Evolutionary conservation across 2,888 invertebrate species (phyloP).

Genomic region (Pyrgus malvae): DNA sequence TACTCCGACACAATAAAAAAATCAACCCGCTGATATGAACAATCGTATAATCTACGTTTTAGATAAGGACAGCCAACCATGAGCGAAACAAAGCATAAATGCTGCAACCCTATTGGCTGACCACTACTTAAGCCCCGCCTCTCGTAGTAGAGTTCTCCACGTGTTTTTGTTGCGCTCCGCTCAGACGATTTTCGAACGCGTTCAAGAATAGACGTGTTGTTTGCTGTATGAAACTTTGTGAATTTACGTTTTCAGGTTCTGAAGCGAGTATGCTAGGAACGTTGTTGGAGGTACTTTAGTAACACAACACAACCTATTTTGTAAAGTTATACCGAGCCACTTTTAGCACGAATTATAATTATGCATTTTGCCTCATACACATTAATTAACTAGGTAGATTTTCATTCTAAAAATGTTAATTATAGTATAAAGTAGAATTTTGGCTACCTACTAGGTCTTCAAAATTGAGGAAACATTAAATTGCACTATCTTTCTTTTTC

Average conservation of each 20-base stretch:
- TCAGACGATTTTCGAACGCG: slow-evolving; percentile 51
- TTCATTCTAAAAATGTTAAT: too few relatives aligned
- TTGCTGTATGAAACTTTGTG: slow-evolving; percentile 38
- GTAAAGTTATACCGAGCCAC: too few relatives aligned
- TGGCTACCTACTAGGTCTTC: too few relatives aligned
- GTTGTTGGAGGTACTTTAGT: too few relatives aligned
- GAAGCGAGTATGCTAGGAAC: too few relatives aligned
- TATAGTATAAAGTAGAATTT: too few relatives aligned
- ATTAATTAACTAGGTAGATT: too few relatives aligned
- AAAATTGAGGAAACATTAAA: too few relatives aligned
- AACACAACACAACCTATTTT: too few relatives aligned
- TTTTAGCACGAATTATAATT: too few relatives aligned
- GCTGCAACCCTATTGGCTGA: slow-evolving; percentile 43
- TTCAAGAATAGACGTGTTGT: slow-evolving; percentile 46
- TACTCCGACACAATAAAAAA: slow-evolving; percentile 62
- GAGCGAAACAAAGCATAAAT: slow-evolving; percentile 41
- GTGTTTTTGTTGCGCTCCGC: slow-evolving; percentile 63
- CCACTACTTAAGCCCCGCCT: slow-evolving; percentile 46
- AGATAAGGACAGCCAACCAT: slow-evolving; percentile 42
- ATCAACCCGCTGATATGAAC: slow-evolving; percentile 64
- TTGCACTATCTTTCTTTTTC: too few relatives aligned
- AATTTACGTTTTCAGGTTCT: slow-evolving; percentile 31
- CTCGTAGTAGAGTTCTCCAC: slow-evolving; percentile 46
- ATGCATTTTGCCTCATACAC: too few relatives aligned
- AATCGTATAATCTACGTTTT: slow-evolving; percentile 65